A percentile compares a stretch with the other conserved stretches of the same genome.
Conservation (phyloP, 2,888 invertebrate species). For the Branchellion lobata region DNA sequence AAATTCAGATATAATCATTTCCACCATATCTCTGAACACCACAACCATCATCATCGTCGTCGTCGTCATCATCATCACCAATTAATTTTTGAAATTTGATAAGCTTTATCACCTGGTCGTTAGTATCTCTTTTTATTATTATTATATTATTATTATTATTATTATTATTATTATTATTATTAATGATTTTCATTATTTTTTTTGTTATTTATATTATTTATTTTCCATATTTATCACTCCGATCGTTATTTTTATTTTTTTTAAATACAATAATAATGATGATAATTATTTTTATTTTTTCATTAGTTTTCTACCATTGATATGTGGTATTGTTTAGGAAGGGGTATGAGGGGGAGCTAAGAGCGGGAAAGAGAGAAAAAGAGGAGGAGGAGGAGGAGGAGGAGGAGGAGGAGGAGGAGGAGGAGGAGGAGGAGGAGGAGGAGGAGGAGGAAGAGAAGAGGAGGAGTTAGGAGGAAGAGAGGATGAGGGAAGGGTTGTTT, state of each 20-base stretch:
- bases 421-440: slow-evolving; percentile 88
- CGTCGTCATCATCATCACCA: slow-evolving; percentile 36
- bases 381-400: slow-evolving; percentile 86
- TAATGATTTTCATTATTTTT: background rate
- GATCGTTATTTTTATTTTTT: too few species aligned
- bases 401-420: slow-evolving; percentile 93
- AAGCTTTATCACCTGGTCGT: background rate
- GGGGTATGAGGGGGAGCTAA: slow-evolving; percentile 10
- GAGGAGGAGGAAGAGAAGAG: too few species aligned
- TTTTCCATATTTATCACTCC: background rate
- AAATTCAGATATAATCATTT: too few species aligned
- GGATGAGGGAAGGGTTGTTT: too few species aligned
- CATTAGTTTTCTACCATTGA: background rate
- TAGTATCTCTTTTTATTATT: background rate
- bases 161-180: background rate
- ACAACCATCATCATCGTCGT: slow-evolving; percentile 38
- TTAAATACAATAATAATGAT: too few species aligned
- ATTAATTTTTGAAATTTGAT: background rate
- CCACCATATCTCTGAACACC: too few species aligned
- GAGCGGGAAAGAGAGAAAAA: slow-evolving; percentile 81
- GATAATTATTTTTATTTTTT: background rate
- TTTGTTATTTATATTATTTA: too few species aligned
- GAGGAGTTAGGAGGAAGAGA: too few species aligned
- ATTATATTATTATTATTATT: background rate
- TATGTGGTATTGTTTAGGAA: background rate